Evolutionary conservation across 2,888 invertebrate genomes (phyloP).

Genomic region (Sericinus montela): DNA sequence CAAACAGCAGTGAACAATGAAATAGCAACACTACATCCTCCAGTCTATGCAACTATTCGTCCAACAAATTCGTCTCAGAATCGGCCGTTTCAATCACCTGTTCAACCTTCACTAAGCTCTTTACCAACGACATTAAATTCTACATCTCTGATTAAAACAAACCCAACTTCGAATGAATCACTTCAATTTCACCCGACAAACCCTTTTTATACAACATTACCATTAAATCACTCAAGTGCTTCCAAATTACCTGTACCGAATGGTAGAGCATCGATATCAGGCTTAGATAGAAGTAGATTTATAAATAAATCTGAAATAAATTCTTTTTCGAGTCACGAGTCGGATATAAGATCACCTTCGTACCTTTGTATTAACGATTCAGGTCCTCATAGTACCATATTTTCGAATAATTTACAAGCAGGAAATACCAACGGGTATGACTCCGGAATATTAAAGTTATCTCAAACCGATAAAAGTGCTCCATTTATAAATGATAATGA

Average conservation of each 20-base stretch:
- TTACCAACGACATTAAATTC: slow-evolving; percentile 54
- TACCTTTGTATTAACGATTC: slow-evolving; percentile 46
- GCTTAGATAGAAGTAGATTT: slow-evolving; percentile 53
- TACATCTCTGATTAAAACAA: slow-evolving; percentile 53
- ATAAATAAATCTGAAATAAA: slow-evolving; percentile 48
- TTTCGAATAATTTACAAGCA: slow-evolving; percentile 37
- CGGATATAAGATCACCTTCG: slow-evolving; percentile 51
- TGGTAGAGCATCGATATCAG: slow-evolving; percentile 48
- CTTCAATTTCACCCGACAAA: slow-evolving; percentile 68
- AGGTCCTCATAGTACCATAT: slow-evolving; percentile 40
- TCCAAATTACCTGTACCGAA: slow-evolving; percentile 70
- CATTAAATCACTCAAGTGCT: slow-evolving; percentile 60
- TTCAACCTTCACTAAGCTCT: slow-evolving; percentile 51
- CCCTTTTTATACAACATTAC: slow-evolving; percentile 71
- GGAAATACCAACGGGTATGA: slow-evolving; percentile 43
- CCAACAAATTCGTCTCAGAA: slow-evolving; percentile 51
- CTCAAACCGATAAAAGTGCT: slow-evolving; percentile 30
- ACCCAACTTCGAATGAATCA: slow-evolving; percentile 47
- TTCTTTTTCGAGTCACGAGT: slow-evolving; percentile 35
- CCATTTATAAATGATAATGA: slow-evolving; percentile 35
- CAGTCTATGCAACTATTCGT: slow-evolving; percentile 67
- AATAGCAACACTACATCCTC: slow-evolving; percentile 61
- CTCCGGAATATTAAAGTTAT: slow-evolving; percentile 21
- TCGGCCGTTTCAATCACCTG: slow-evolving; percentile 41
- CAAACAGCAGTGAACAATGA: slow-evolving; percentile 52